A percentile compares a stretch with the other conserved stretches of the same genome.
phyloP scores from a whole-genome alignment of 2,113 vertebrate species.

The Picathartes gymnocephalus region DNA sequence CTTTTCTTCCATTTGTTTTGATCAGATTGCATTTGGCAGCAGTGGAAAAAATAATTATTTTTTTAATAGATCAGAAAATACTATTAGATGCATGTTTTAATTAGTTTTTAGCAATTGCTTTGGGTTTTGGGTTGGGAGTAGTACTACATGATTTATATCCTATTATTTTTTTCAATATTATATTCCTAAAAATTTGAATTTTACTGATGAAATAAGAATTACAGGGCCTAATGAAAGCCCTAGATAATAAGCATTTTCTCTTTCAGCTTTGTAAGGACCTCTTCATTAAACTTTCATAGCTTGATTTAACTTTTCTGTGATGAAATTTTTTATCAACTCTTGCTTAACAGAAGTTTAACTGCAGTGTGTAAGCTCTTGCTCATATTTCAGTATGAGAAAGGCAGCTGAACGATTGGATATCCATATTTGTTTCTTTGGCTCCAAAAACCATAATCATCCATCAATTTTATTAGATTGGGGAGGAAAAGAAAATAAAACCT shows the following conservation, averaged over 20 bases:
- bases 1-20: not conserved
- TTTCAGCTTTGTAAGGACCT: not conserved
- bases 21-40: not conserved
- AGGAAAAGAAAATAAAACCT: not conserved
- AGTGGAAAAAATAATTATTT: not conserved
- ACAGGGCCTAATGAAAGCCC: not conserved
- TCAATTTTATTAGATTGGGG: not conserved
- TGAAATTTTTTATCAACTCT: not conserved
- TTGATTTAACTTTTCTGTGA: not conserved
- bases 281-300: not conserved
- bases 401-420: fast-evolving
- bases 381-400: not conserved
- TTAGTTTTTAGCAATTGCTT: not conserved
- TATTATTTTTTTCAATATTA: not conserved
- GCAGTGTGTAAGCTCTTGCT: not conserved
- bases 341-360: not conserved
- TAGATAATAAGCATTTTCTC: not conserved
- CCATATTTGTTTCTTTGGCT: not conserved
- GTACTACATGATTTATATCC: not conserved
- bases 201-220: not conserved
- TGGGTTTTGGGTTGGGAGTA: not conserved
- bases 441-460: not conserved
- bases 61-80: not conserved
- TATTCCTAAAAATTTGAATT: not conserved
- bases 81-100: not conserved